Evolutionary conservation across 1,140 invertebrate genomes (phyloP).

Genomic region (silkworm (Bombyx mori)): DNA sequence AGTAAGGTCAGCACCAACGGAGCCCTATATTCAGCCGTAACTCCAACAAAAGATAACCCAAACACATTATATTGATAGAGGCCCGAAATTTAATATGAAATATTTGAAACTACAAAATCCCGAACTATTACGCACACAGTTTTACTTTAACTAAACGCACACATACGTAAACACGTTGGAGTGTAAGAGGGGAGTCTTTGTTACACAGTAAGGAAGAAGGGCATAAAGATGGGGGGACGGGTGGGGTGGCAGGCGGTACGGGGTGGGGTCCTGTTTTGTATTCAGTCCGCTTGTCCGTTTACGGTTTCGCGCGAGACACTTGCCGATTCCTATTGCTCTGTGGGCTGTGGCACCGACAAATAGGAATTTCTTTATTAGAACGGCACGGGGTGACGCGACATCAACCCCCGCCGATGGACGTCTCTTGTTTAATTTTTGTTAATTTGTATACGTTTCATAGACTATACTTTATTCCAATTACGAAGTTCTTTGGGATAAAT

Average conservation of each 20-base stretch:
- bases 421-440: no score
- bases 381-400: neutral
- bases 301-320: slow-evolving; percentile 63
- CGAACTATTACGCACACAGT: slow-evolving; percentile 15
- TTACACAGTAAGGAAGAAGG: slow-evolving; percentile 68
- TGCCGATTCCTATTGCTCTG: slow-evolving; percentile 53
- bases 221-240: slow-evolving; percentile 46
- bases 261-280: slow-evolving; percentile 50
- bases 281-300: slow-evolving; percentile 55
- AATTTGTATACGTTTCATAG: no score
- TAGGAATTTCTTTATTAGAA: slow-evolving; percentile 62
- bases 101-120: slow-evolving; percentile 39
- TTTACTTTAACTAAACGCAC: slow-evolving; percentile 46
- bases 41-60: slow-evolving; percentile 34
- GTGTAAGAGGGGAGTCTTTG: slow-evolving; percentile 66
- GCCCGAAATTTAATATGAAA: slow-evolving; percentile 63
- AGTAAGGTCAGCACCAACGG: neutral
- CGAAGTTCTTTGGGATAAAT: no score
- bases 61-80: slow-evolving; percentile 48
- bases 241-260: slow-evolving; percentile 8
- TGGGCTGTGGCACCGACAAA: slow-evolving; percentile 20
- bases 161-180: slow-evolving; percentile 51
- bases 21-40: slow-evolving; percentile 6
- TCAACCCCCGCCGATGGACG: slow-evolving; percentile 15
- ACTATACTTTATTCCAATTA: no score